These are phyloP conservation scores for Irena cyanogastra DNA, from an alignment of 2,113 vertebrate species.

Conservation along the genomic window DNA sequence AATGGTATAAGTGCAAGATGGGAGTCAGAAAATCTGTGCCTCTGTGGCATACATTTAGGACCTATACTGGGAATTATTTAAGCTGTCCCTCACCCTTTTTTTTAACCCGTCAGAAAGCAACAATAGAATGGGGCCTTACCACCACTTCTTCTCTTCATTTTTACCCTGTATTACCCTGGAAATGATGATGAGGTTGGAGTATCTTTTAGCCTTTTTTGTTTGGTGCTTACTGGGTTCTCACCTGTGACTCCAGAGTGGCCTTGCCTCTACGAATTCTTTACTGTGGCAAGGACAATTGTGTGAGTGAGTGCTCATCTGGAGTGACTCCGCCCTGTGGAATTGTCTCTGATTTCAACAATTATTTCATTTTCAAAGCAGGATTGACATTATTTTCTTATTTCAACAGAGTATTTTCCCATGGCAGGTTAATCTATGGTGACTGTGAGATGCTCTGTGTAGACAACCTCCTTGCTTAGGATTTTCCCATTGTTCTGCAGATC, in stretches of 20 bases:
- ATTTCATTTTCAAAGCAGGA: neutral
- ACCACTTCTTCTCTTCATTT: neutral
- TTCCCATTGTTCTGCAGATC: neutral
- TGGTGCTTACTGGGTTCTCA: neutral
- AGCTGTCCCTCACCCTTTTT: neutral
- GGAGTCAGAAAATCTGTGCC: neutral
- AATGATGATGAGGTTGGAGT: neutral
- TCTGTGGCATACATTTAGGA: neutral
- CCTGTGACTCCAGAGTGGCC: neutral
- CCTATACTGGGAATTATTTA: neutral
- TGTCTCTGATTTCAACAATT: conserved; percentile 8
- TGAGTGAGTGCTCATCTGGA: neutral
- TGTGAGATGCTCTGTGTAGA: neutral
- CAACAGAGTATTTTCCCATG: neutral
- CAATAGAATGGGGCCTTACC: neutral
- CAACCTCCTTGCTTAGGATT: neutral
- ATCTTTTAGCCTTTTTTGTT: neutral
- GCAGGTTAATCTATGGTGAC: neutral
- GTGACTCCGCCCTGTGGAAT: neutral
- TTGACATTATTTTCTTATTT: neutral
- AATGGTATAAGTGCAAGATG: neutral
- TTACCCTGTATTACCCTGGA: neutral
- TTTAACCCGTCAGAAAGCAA: neutral
- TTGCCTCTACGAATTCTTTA: neutral
- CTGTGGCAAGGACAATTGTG: neutral